Base-by-base conservation (phyloP, 2,113 vertebrate species). In the Cygnus atratus region DNA sequence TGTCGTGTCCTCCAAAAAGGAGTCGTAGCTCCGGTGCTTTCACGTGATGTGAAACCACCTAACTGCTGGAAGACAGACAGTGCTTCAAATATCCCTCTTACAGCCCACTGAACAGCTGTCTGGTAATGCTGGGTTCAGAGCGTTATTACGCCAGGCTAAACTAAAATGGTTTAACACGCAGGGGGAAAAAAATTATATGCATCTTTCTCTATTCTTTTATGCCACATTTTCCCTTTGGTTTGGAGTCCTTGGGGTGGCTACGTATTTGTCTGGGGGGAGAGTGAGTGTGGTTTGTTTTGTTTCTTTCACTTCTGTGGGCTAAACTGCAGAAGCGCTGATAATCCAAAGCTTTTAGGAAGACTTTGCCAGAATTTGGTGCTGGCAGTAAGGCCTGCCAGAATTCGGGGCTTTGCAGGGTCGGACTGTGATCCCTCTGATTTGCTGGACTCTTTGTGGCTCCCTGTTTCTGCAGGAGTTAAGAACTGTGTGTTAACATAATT, bases 401-500 rank as follows among this genome's bases (percentile, higher is more conserved):
- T 29, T 72, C 24, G 10, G 85, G 13, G 72, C 85, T 78, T 73
- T 31, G 55, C 41, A 20, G 71, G 72, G 14, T 1, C 52, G 37
- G 44, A 1, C 41, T 26, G 22, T 17, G 52, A 68, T 52, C 63
- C 52, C 6, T 84, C 54, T 65, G 15, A 9, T 48, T 41, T 63
- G 43, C 33, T 74, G 66, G 59, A 33, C 52, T 59, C 21, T 72
- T 84, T 1, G 16, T 41, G 48, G 33, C 19, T 58, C 33, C 68
- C 83, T 72, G 33, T n/a, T 76, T 74, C 87, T 85, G 62, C 63
- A 76, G 18, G 44, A 90, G 66, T 87, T 85, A 76, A 80, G 87
- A 73, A 61, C 3, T 35, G 11, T 59, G 46, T 62, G 77, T 37
- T 76, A 18, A 66, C 37, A 29, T n/a, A 84, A 92, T 72, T 91